These are phyloP conservation scores for Acropternis orthonyx DNA, from an alignment of 2,797 vertebrate species.

Conservation along the genomic window DNA sequence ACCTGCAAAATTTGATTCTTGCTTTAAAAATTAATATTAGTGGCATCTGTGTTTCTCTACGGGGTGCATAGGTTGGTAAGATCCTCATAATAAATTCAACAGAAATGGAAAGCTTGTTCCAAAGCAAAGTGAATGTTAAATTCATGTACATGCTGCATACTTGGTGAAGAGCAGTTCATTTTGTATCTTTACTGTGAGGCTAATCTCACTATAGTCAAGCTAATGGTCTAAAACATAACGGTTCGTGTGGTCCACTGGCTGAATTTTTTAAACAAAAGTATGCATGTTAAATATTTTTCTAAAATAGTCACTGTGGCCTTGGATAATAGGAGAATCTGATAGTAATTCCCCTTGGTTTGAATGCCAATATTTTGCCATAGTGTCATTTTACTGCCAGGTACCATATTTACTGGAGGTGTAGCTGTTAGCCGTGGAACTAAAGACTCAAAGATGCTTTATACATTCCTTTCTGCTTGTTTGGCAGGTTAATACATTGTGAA, in stretches of 20 bases:
- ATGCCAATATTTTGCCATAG: background rate
- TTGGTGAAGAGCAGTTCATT: background rate
- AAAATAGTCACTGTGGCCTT: background rate
- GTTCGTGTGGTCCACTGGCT: background rate
- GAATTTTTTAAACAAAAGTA: background rate
- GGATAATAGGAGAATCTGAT: background rate
- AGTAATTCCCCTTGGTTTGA: background rate
- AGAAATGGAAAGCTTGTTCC: background rate
- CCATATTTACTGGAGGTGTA: background rate
- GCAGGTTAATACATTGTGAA: background rate
- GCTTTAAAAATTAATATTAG: background rate
- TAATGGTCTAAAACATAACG: background rate
- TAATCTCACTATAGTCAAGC: background rate
- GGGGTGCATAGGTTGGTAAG: background rate
- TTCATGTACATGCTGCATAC: background rate
- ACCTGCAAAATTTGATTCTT: background rate
- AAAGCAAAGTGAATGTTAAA: background rate
- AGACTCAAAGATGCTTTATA: background rate
- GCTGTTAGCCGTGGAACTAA: background rate
- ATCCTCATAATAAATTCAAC: background rate
- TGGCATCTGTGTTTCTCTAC: background rate
- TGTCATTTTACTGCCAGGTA: background rate
- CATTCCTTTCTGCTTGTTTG: background rate
- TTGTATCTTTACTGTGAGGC: background rate
- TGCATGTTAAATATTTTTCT: background rate